Conservation (phyloP, 2,888 invertebrate species). For the Idaea dimidiata region DNA sequence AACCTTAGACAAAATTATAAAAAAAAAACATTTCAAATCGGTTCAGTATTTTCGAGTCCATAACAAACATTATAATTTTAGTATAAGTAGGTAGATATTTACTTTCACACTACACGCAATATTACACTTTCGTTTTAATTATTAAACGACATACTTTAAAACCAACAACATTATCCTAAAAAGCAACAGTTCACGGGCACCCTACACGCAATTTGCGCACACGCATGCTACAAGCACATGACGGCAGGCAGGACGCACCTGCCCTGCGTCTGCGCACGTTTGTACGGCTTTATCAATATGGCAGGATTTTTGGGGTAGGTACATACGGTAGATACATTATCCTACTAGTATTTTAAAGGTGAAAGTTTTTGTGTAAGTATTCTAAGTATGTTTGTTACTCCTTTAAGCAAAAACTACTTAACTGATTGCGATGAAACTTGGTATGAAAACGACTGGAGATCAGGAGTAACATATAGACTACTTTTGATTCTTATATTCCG, state of each 20-base stretch:
- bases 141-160: not conserved
- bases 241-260: not conserved
- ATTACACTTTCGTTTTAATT: not conserved
- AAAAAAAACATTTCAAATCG: no score
- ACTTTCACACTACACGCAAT: not conserved
- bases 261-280: not conserved
- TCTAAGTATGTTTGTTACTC: no score
- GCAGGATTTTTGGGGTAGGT: not conserved
- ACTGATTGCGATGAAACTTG: no score
- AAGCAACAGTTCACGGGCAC: not conserved
- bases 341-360: not conserved
- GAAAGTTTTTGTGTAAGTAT: no score
- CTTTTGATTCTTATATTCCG: no score
- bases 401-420: no score
- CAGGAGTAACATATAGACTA: no score
- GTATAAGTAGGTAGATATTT: no score
- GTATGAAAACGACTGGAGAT: no score
- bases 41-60: no score
- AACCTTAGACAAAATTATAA: no score
- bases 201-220: not conserved
- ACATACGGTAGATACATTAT: not conserved
- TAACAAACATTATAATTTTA: no score
- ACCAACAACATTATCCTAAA: conserved; percentile 1
- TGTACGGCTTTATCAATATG: not conserved
- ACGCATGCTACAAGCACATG: not conserved